These are phyloP conservation scores for Corvus hawaiiensis DNA, from an alignment of 2,113 vertebrate species.

Conservation along the genomic window DNA sequence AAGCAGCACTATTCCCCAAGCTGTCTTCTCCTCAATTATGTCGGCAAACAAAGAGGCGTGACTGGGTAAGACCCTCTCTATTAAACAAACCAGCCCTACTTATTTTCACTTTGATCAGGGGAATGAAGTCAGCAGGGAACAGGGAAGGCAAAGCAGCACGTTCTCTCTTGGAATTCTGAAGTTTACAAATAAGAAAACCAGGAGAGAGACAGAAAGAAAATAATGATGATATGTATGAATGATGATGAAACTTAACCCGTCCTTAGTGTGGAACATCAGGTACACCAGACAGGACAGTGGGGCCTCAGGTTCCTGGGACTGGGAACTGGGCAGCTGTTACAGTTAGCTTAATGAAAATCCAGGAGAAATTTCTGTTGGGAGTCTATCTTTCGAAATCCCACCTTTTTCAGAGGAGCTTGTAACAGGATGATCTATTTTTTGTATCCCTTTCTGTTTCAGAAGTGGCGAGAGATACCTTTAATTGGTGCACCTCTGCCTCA, in stretches of 20 bases:
- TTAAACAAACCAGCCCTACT: slow-evolving; percentile 40
- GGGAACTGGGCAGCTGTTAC: background rate
- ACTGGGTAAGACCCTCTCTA: slow-evolving; percentile 28
- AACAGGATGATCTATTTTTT: background rate
- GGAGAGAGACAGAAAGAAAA: background rate
- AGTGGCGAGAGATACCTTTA: background rate
- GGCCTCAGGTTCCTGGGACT: background rate
- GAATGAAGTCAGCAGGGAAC: slow-evolving; percentile 28
- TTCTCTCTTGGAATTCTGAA: background rate
- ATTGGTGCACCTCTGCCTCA: background rate
- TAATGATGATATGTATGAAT: background rate
- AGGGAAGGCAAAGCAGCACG: background rate
- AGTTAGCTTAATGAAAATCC: background rate
- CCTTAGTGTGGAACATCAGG: background rate
- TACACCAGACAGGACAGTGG: background rate
- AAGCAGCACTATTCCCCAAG: slow-evolving; percentile 42
- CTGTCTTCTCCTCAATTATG: slow-evolving; percentile 55
- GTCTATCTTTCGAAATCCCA: background rate
- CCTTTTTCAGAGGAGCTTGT: background rate
- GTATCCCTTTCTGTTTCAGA: background rate
- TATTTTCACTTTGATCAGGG: slow-evolving; percentile 40
- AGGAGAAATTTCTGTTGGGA: background rate
- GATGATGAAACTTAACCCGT: background rate
- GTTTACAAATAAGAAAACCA: background rate
- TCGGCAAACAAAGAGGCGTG: slow-evolving; percentile 21